These are phyloP conservation scores for Bombus ignitus DNA, from an alignment of 1,140 invertebrate species.

Conservation along the genomic window DNA sequence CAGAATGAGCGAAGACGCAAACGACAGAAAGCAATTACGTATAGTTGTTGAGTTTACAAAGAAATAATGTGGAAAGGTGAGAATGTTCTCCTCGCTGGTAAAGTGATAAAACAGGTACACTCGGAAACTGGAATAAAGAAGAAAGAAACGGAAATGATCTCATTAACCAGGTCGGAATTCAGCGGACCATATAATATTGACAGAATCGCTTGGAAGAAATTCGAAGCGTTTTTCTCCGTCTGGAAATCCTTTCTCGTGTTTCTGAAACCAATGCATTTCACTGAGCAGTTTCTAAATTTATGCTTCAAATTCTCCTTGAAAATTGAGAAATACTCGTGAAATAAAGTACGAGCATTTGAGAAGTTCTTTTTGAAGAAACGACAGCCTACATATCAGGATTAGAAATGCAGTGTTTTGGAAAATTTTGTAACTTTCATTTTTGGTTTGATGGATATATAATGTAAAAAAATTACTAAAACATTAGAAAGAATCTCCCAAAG, in stretches of 20 bases:
- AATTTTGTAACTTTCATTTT: not conserved
- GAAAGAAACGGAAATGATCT: slow-evolving; percentile 38
- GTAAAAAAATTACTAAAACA: not conserved
- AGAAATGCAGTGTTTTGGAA: not conserved
- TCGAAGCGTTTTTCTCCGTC: slow-evolving; percentile 18
- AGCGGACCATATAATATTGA: slow-evolving; percentile 55
- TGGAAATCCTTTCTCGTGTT: slow-evolving; percentile 2
- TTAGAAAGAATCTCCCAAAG: not conserved
- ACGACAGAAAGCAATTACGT: not conserved
- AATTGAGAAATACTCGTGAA: not conserved
- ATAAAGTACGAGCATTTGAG: not conserved
- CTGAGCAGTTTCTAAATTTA: not conserved
- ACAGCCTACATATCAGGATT: not conserved
- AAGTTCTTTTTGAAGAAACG: not conserved
- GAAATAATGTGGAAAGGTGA: not conserved
- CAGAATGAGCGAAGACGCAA: not conserved
- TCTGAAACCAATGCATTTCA: not conserved
- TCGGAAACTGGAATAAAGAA: not conserved
- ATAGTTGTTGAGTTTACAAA: not conserved
- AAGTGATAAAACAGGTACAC: not conserved
- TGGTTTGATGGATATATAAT: too few species aligned
- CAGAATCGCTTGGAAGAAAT: slow-evolving; percentile 66
- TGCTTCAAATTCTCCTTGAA: not conserved
- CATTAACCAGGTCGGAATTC: slow-evolving; percentile 48
- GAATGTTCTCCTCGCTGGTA: not conserved